A percentile compares a stretch with the other conserved stretches of the same genome.
Evolutionary conservation across 2,888 invertebrate species (phyloP).

Genomic region (Formica aserva): DNA sequence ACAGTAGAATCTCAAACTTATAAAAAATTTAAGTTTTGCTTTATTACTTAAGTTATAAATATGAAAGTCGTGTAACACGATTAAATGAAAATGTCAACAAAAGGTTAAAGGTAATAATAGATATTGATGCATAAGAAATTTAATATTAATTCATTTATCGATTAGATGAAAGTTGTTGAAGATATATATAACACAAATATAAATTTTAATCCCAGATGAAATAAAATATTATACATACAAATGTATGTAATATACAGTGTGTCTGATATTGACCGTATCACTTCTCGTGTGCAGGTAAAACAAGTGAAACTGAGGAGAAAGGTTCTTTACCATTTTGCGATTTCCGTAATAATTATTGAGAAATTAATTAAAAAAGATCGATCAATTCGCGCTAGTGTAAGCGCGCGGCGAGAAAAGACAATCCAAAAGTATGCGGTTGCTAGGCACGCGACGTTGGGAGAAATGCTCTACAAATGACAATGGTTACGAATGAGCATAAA

Average conservation of each 20-base stretch:
- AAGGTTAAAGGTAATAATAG: conserved; percentile 6
- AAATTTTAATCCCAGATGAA: not conserved
- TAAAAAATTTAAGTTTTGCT: not conserved
- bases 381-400: too few relatives aligned
- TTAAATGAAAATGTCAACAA: conserved; percentile 23
- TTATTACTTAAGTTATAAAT: conserved; percentile 11
- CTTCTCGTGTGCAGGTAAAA: too few relatives aligned
- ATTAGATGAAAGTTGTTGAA: not conserved
- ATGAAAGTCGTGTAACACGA: conserved; percentile 2
- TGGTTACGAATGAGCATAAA: too few relatives aligned
- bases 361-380: too few relatives aligned
- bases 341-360: too few relatives aligned
- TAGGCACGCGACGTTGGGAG: too few relatives aligned
- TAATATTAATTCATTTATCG: not conserved
- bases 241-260: not conserved
- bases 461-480: too few relatives aligned
- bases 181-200: not conserved
- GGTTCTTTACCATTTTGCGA: too few relatives aligned
- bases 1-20: not conserved
- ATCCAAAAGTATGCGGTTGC: too few relatives aligned
- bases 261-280: too few relatives aligned
- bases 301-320: too few relatives aligned
- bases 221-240: not conserved
- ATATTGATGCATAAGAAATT: not conserved
- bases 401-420: too few relatives aligned